Evolutionary conservation across 1,140 invertebrate genomes (phyloP), one percentile per base, ranked within the genome.

Genomic region (Drosophila obscura): DNA sequence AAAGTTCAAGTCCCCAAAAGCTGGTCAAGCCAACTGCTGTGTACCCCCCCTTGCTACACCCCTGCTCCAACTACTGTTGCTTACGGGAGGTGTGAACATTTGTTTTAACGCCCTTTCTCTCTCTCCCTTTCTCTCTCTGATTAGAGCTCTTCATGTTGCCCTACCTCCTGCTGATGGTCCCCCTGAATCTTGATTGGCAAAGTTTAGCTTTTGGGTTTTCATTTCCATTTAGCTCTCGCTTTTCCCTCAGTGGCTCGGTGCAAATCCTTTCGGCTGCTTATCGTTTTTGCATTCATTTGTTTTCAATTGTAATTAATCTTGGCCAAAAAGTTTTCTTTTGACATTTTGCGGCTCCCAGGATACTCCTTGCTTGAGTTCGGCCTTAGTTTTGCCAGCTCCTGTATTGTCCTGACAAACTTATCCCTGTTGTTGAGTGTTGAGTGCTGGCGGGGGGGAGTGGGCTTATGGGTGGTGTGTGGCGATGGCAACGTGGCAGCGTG

Each of bases 231-330:
- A 45, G 58, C 26, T 31, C 19, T 28, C 22, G 22, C 26, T 51
- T 24, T 51, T 39, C 35, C 35, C 35, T 39, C 11, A 39, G 35
- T 31, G 31, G 8, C 31, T 31, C 28, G 8, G 28, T 31, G 22
- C 43, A 55, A 83, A 83, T 83, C 80, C 80, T 87, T 87, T 87
- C 52, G 83, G 78, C 83, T 83, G 84, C 83, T 88, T 88, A 88
- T 88, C 83, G 83, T 83, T 88, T 88, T 88, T 88, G 84, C 83
- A 88, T 88, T 88, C 83, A 88, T 88, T 88, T 88, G 83, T 88
- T 88, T 88, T 88, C 83, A 88, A 88, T 88, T 88, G 83, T 88
- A 88, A 88, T 88, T 88, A 88, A 88, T 88, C 83, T 88, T 75
- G 72, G 72, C 71, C 72, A 74, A 65, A 88, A 88, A 88, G 67